phyloP scores from a whole-genome alignment of 2,797 vertebrate species.

The Poecilia wingei region DNA sequence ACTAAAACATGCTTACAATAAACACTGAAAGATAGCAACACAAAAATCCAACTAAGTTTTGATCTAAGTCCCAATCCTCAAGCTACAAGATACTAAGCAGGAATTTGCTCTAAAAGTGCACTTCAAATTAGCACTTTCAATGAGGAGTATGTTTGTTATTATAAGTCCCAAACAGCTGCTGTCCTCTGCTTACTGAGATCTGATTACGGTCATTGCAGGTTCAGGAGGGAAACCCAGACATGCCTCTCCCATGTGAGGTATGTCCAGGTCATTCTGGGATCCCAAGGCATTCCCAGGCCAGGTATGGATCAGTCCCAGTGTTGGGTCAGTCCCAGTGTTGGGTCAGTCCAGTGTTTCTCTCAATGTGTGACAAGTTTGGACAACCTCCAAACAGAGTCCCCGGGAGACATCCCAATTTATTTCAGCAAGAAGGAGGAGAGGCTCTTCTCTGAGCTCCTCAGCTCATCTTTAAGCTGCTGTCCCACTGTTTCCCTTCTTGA shows the following conservation, averaged over 20 bases:
- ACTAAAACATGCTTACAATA: not conserved
- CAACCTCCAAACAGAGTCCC: not conserved
- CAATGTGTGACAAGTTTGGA: not conserved
- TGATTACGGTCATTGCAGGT: not conserved
- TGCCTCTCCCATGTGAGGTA: not conserved
- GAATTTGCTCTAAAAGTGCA: not conserved
- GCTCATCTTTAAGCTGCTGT: not conserved
- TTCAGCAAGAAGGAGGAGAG: not conserved
- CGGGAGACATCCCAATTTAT: not conserved
- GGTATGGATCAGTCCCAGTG: no score
- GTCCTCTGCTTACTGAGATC: not conserved
- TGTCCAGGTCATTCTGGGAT: not conserved
- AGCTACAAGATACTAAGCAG: not conserved
- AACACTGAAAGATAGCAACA: not conserved
- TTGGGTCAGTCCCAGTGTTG: not conserved
- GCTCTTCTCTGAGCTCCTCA: not conserved
- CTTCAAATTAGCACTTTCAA: not conserved
- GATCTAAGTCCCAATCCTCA: not conserved
- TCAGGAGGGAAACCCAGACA: not conserved
- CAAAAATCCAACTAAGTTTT: not conserved
- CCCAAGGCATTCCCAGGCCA: not conserved
- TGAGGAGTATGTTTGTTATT: not conserved
- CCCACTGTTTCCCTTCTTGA: not conserved
- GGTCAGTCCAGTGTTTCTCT: not conserved
- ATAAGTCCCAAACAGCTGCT: not conserved